Base-by-base conservation (phyloP, 2,888 invertebrate genomes). In the Prosapia bicincta region DNA sequence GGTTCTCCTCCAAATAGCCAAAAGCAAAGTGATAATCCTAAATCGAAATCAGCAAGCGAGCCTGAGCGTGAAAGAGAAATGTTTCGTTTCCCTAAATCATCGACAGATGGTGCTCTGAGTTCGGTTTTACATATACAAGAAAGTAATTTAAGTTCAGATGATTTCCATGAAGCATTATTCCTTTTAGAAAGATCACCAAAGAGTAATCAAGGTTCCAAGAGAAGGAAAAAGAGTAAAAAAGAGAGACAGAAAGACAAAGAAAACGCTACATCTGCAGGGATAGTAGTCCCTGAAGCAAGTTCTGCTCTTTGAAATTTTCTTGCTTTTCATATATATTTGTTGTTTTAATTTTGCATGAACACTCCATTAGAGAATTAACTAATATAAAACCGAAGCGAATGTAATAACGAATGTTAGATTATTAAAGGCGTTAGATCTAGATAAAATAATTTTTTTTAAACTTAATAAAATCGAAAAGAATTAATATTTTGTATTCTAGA, bases 151-250 rank as follows among this genome's bases (percentile, higher is more conserved):
- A 88, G 88, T 81, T 88, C 88, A 5, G 88, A 89, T 80, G 88
- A 88, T 82, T 88, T 88, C 80, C 88, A 88, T 81, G 88, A 88
- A 82, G 88, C 88, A 25, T 83, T 88, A 25, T 88, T 88, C 79
- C 83, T 89, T 26, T 81, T 88, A 73, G 88, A 88, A 80, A 83
- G 87, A 75, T 87, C 88, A 13, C 87, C 88, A 2, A 88, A 87
- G 80, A 72, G 73, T 30, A 79, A 72, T 76, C 80, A 71, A 43
- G 77, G 76, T 78, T 86, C 87, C 0, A 86, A 86, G 81, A 82
- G 87, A 71, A 81, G 86, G 28, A 86, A 86, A 78, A 85, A 86
- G 80, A 85, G 86, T 24, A 86, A 86, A 79, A 86, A 86, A 79
- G 84, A 85, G 79, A 76, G 79, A 7, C 84, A 85, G 24, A 85